These are phyloP conservation scores for Catocala sponsa DNA, from an alignment of 2,888 invertebrate species.

Conservation along the genomic window DNA sequence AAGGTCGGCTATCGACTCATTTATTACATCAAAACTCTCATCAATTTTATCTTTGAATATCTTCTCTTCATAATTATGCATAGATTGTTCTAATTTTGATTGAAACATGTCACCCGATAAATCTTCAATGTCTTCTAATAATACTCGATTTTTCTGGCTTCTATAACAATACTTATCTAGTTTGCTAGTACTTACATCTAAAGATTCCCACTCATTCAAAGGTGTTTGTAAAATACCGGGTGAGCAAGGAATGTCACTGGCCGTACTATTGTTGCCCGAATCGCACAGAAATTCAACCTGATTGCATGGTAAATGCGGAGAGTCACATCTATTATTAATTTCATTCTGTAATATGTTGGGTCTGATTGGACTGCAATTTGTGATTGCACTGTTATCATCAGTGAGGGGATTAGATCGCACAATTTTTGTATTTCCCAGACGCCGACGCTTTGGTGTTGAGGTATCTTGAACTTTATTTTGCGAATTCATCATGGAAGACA, in stretches of 20 bases:
- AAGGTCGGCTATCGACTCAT: slow-evolving; percentile 84
- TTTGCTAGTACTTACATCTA: slow-evolving; percentile 58
- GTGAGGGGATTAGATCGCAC: slow-evolving; percentile 48
- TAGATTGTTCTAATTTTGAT: slow-evolving; percentile 66
- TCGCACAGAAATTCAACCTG: slow-evolving; percentile 78
- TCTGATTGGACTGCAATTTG: slow-evolving; percentile 58
- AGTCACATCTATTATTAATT: slow-evolving; percentile 63
- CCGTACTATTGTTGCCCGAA: slow-evolving; percentile 63
- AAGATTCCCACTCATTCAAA: slow-evolving; percentile 63
- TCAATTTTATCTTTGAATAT: slow-evolving; percentile 52
- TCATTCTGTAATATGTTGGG: slow-evolving; percentile 40
- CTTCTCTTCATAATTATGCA: slow-evolving; percentile 50
- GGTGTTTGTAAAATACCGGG: slow-evolving; percentile 64
- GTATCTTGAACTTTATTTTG: slow-evolving; percentile 52
- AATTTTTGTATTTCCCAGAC: slow-evolving; percentile 67
- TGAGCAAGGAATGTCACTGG: slow-evolving; percentile 65
- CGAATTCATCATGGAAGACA: slow-evolving; percentile 52
- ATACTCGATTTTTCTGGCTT: slow-evolving; percentile 17
- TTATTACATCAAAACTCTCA: slow-evolving; percentile 83
- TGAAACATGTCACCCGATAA: slow-evolving; percentile 74
- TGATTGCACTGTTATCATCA: slow-evolving; percentile 40
- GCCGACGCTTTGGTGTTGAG: slow-evolving; percentile 77
- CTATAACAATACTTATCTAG: slow-evolving; percentile 41
- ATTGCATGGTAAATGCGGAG: slow-evolving; percentile 79
- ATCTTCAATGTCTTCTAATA: slow-evolving; percentile 60